Conservation (phyloP, 1,140 invertebrate genomes). For the Lanistes nyassanus region DNA sequence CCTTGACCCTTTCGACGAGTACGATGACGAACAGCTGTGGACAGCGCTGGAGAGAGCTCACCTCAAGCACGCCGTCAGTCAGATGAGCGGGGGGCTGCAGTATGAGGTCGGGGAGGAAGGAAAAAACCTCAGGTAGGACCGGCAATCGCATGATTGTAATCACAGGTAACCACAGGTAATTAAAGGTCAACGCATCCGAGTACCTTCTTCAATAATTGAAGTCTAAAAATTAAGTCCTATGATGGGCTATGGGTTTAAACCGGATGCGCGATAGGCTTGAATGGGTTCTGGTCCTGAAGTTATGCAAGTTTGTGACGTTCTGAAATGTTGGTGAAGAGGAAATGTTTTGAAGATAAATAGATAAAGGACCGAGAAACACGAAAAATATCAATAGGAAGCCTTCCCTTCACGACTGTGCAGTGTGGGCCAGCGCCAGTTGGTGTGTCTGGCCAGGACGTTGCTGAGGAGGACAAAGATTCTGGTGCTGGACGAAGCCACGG, state of each 20-base stretch:
- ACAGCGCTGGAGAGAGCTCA: slow-evolving; percentile 79
- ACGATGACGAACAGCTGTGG: slow-evolving; percentile 77
- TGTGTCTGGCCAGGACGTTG: slow-evolving; percentile 53
- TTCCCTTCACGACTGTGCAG: slow-evolving; percentile 5
- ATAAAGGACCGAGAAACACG: too few relatives aligned
- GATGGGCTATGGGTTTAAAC: neutral
- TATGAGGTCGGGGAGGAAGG: slow-evolving; percentile 66
- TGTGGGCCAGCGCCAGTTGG: slow-evolving; percentile 41
- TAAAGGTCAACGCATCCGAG: neutral
- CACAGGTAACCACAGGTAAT: neutral
- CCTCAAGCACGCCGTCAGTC: slow-evolving; percentile 60
- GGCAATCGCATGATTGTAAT: neutral
- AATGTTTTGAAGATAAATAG: too few relatives aligned
- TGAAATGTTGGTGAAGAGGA: too few relatives aligned
- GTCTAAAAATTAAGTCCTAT: neutral
- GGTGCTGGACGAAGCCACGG: slow-evolving; percentile 73
- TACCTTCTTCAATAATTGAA: neutral
- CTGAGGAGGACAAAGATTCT: slow-evolving; percentile 77
- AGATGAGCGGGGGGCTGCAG: slow-evolving; percentile 51
- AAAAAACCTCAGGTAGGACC: slow-evolving; percentile 67
- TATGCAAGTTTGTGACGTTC: neutral
- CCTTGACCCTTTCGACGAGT: slow-evolving; percentile 84
- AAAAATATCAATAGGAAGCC: too few relatives aligned
- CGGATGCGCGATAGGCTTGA: neutral
- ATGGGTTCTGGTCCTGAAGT: neutral